These are phyloP conservation scores for Dione juno DNA, from an alignment of 2,888 invertebrate species.

Conservation along the genomic window DNA sequence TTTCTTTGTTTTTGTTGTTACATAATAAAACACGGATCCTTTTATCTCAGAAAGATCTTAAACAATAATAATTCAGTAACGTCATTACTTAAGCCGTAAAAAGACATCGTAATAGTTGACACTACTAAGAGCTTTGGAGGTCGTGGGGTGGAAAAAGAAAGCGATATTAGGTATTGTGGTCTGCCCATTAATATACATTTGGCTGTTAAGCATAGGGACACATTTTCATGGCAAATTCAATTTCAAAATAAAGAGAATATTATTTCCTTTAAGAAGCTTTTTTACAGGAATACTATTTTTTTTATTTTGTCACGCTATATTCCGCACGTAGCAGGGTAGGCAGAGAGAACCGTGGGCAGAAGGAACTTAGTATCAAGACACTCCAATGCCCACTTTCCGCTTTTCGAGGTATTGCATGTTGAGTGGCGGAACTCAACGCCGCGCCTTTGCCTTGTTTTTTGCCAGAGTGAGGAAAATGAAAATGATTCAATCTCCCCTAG, in stretches of 20 bases:
- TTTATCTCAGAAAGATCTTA: slow-evolving; percentile 32
- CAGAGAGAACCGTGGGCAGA: too few relatives aligned
- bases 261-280: slow-evolving; percentile 50
- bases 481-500: too few relatives aligned
- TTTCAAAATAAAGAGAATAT: slow-evolving; percentile 72
- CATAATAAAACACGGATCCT: slow-evolving; percentile 1
- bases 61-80: slow-evolving; percentile 51
- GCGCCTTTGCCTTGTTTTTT: too few relatives aligned
- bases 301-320: too few relatives aligned
- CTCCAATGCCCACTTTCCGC: too few relatives aligned
- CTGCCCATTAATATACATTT: slow-evolving; percentile 81
- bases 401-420: too few relatives aligned
- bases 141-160: slow-evolving; percentile 72
- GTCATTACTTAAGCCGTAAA: slow-evolving; percentile 70
- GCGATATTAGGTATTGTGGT: slow-evolving; percentile 75
- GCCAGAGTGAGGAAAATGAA: too few relatives aligned
- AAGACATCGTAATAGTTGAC: slow-evolving; percentile 71
- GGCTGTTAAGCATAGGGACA: slow-evolving; percentile 59
- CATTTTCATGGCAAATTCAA: slow-evolving; percentile 73
- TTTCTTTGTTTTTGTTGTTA: not conserved
- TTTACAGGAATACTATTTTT: slow-evolving; percentile 2
- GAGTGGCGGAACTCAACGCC: too few relatives aligned
- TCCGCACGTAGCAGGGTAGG: too few relatives aligned
- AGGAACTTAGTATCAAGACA: too few relatives aligned
- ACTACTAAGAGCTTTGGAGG: slow-evolving; percentile 74